phyloP scores from a whole-genome alignment of 2,113 vertebrate species.

The Spizaetus ornatus region DNA sequence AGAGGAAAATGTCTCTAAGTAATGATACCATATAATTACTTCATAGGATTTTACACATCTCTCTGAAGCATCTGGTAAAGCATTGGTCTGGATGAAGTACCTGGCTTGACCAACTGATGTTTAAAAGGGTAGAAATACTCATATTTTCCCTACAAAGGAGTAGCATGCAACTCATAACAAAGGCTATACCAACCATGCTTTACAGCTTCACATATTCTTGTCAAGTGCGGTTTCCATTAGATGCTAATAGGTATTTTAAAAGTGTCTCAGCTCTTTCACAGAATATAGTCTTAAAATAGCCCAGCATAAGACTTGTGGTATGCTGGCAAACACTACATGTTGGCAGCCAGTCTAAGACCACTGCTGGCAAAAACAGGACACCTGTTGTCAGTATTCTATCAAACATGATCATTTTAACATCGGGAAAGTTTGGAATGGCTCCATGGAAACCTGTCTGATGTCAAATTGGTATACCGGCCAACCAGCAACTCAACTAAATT shows the following conservation, averaged over 20 bases:
- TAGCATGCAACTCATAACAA: neutral
- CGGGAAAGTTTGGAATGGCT: neutral
- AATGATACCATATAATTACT: neutral
- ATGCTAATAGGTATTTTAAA: neutral
- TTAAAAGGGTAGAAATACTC: neutral
- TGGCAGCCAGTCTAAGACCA: slow-evolving; percentile 27
- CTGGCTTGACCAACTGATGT: neutral
- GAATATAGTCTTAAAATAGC: slow-evolving; percentile 44
- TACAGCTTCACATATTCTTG: neutral
- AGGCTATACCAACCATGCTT: neutral
- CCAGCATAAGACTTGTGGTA: neutral
- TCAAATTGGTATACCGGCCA: neutral
- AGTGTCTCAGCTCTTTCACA: neutral
- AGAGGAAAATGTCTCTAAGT: neutral
- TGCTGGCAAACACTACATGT: neutral
- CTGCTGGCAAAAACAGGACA: slow-evolving; percentile 25
- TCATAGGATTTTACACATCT: neutral
- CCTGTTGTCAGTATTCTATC: slow-evolving; percentile 38
- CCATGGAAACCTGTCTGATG: neutral
- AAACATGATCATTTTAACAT: neutral
- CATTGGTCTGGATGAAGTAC: neutral
- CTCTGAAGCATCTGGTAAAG: neutral
- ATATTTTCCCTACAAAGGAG: neutral
- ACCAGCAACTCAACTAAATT: neutral
- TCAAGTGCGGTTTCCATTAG: neutral